Evolutionary conservation across 1,140 invertebrate genomes (phyloP).

Genomic region (Cheumatopsyche charites): DNA sequence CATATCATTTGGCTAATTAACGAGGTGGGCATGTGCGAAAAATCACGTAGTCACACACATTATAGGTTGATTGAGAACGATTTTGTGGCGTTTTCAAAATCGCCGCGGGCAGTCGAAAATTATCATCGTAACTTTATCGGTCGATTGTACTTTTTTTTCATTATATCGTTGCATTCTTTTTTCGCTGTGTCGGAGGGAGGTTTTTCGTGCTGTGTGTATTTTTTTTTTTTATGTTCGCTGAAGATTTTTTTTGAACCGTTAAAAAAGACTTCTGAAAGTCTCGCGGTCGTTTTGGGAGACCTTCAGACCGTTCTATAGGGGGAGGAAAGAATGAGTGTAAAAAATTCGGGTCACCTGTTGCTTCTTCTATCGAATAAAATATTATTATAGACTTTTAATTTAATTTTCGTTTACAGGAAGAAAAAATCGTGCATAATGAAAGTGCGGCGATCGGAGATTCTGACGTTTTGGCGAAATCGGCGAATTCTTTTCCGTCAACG

Average conservation of each 20-base stretch:
- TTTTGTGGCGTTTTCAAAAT: too few species aligned
- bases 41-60: slow-evolving; percentile 2
- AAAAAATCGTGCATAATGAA: not conserved
- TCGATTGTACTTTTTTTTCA: too few species aligned
- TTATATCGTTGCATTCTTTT: not conserved
- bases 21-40: not conserved
- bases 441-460: not conserved
- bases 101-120: not conserved
- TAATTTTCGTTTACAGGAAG: not conserved
- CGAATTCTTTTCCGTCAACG: not conserved
- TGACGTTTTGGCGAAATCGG: not conserved
- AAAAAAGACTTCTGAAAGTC: slow-evolving; percentile 21
- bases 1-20: slow-evolving; percentile 1
- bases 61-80: too few species aligned
- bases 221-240: not conserved
- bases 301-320: slow-evolving; percentile 12
- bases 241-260: slow-evolving; percentile 18
- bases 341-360: slow-evolving; percentile 34
- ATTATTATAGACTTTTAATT: slow-evolving; percentile 28
- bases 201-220: not conserved
- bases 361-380: slow-evolving; percentile 26
- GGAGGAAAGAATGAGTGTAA: slow-evolving; percentile 12
- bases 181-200: not conserved
- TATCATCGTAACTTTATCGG: too few species aligned
- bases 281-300: slow-evolving; percentile 19